Percentiles rank a stretch among this genome's conserved stretches.
Evolutionary conservation across 2,113 vertebrate genomes (phyloP).

Genomic region (Brachirus orientalis): DNA sequence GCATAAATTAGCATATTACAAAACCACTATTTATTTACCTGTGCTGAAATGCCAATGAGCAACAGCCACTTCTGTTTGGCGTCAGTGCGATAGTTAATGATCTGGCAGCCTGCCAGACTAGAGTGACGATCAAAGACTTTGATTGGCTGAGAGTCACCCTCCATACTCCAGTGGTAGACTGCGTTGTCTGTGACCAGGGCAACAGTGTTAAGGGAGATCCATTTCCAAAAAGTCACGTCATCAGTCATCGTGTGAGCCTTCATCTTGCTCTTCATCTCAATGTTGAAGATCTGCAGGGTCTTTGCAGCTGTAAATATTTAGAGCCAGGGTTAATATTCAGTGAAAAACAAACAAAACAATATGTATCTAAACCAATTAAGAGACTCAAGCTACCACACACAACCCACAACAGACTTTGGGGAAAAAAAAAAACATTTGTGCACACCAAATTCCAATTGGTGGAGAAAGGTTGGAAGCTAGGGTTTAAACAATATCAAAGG

Average conservation of each 20-base stretch:
- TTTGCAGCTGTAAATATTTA: slow-evolving; percentile 91
- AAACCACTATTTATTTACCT: slow-evolving; percentile 83
- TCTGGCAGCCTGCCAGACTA: slow-evolving; percentile 97
- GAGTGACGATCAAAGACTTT: slow-evolving; percentile 99
- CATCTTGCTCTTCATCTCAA: slow-evolving; percentile 99
- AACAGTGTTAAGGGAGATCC: slow-evolving; percentile 98
- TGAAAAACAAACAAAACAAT: not conserved
- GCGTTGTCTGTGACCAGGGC: slow-evolving; percentile 98
- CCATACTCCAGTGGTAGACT: slow-evolving; percentile 99
- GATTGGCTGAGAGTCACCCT: slow-evolving; percentile 96
- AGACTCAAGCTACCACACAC: slow-evolving; percentile 47
- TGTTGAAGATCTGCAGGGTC: slow-evolving; percentile 99
- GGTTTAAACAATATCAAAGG: slow-evolving; percentile 56
- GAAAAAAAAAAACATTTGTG: slow-evolving; percentile 30
- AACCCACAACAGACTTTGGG: slow-evolving; percentile 54
- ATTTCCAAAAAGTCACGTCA: slow-evolving; percentile 99
- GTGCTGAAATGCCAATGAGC: slow-evolving; percentile 96
- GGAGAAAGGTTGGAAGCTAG: slow-evolving; percentile 48
- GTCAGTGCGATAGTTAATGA: slow-evolving; percentile 98
- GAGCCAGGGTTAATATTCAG: slow-evolving; percentile 17
- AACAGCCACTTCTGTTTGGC: slow-evolving; percentile 98
- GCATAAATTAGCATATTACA: not conserved
- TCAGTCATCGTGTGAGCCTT: slow-evolving; percentile 99
- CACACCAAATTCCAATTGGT: slow-evolving; percentile 51
- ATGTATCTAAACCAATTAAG: not conserved